Evolutionary conservation across 2,797 vertebrate genomes (phyloP).

Genomic region (Tokudaia muenninki): DNA sequence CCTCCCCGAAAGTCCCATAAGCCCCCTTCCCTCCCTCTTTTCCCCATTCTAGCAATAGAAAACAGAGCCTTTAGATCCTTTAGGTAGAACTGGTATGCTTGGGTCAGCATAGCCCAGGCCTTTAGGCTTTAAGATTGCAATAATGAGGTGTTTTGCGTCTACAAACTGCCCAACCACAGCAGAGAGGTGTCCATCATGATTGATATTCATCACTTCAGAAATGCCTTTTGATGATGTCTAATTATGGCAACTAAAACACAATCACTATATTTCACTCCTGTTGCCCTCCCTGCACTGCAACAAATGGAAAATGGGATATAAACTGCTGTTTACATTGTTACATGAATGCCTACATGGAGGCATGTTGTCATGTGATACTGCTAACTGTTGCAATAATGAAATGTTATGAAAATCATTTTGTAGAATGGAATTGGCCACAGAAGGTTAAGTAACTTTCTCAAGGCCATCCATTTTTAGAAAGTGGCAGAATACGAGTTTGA

Average conservation of each 20-base stretch:
- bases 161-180: neutral
- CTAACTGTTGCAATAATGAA: neutral
- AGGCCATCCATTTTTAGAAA: conserved; percentile 23
- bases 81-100: neutral
- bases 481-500: neutral
- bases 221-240: neutral
- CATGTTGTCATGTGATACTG: neutral
- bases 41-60: neutral
- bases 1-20: too few relatives aligned
- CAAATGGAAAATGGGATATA: neutral
- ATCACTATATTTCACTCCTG: neutral
- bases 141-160: neutral
- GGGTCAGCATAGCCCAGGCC: neutral
- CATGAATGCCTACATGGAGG: neutral
- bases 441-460: conserved; percentile 11
- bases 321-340: neutral
- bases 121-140: neutral
- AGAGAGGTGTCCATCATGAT: neutral
- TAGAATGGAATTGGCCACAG: neutral
- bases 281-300: neutral
- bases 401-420: neutral
- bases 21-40: too few relatives aligned
- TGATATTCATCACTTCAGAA: neutral
- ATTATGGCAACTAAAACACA: neutral
- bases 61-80: neutral